phyloP scores from a whole-genome alignment of 2,888 invertebrate genomes.

The Phengaris alcon region DNA sequence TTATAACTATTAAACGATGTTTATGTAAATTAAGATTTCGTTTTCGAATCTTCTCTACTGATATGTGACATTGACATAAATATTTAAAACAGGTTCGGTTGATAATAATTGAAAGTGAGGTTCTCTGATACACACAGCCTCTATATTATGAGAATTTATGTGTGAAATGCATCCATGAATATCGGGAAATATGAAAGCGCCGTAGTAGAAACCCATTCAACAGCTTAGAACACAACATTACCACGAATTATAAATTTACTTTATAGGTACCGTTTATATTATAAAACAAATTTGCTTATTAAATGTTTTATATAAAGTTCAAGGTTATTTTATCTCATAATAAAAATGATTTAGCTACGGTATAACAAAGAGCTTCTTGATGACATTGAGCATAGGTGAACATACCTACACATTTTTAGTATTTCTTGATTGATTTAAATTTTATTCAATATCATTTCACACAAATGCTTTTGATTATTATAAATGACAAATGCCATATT shows the following conservation, averaged over 20 bases:
- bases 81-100: conserved; percentile 58
- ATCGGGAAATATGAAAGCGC: not conserved
- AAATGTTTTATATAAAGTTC: not conserved
- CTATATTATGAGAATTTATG: conserved; percentile 18
- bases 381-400: not conserved
- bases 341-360: not conserved
- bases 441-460: too few relatives aligned
- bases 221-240: not conserved
- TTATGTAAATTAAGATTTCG: conserved; percentile 43
- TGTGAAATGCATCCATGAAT: conserved; percentile 15
- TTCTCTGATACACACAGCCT: conserved; percentile 22
- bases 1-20: conserved; percentile 34
- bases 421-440: too few relatives aligned
- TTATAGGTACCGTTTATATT: not conserved
- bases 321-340: not conserved
- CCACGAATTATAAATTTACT: not conserved
- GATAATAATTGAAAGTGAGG: conserved; percentile 58
- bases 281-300: not conserved
- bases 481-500: too few relatives aligned
- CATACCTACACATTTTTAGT: not conserved
- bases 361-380: not conserved
- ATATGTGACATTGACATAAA: conserved; percentile 69
- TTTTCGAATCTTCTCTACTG: conserved; percentile 55
- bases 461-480: too few relatives aligned
- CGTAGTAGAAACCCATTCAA: not conserved